Conservation (phyloP, 64 coral and sea anemone species). For the Hydrozoanthus tunicans region DNA sequence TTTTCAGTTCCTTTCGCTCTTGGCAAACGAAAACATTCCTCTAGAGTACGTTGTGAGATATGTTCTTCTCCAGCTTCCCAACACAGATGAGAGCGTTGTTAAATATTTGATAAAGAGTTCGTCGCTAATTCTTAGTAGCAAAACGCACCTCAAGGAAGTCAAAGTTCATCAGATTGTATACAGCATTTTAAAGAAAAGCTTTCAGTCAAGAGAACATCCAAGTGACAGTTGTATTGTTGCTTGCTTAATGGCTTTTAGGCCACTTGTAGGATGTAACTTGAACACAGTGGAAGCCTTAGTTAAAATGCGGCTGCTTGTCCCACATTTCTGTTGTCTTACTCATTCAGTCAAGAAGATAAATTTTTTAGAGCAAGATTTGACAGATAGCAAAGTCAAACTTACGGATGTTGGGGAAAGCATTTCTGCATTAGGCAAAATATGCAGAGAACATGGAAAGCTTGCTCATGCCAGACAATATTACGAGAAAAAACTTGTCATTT, state of each 20-base stretch:
- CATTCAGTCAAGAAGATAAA: background rate
- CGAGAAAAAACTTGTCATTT: background rate
- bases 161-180: slow-evolving; percentile 40
- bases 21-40: slow-evolving; percentile 40
- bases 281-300: background rate
- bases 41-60: slow-evolving; percentile 27
- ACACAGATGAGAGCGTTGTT: slow-evolving; percentile 16
- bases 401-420: background rate
- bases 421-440: background rate
- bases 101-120: background rate
- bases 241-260: slow-evolving; percentile 22
- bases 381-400: background rate
- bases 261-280: background rate
- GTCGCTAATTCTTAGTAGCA: slow-evolving; percentile 1
- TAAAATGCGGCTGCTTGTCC: background rate
- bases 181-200: background rate
- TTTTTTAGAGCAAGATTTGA: background rate
- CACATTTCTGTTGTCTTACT: slow-evolving; percentile 16
- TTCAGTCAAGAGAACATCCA: background rate
- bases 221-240: background rate
- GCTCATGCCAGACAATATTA: background rate
- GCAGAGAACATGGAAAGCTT: background rate
- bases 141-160: background rate
- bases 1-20: slow-evolving; percentile 23
- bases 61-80: slow-evolving; percentile 1